Percentiles rank a stretch among this genome's conserved stretches.
These are phyloP conservation scores for Melieria crassipennis DNA, from an alignment of 2,888 invertebrate species.

Conservation along the genomic window DNA sequence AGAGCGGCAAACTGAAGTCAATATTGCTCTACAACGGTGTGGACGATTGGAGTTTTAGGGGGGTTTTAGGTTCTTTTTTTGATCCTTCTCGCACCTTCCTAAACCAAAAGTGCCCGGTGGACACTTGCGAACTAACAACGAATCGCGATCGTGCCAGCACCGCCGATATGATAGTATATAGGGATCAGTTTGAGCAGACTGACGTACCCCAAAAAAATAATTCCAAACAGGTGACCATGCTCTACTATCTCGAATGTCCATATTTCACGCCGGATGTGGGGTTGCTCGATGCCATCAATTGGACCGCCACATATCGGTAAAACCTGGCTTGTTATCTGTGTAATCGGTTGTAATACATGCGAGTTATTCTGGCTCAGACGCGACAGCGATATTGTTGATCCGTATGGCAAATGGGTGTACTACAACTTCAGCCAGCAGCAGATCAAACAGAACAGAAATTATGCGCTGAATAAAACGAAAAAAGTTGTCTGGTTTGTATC, in stretches of 20 bases:
- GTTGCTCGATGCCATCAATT: slow-evolving; percentile 84
- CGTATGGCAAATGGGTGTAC: slow-evolving; percentile 94
- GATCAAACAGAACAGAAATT: slow-evolving; percentile 76
- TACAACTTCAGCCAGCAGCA: slow-evolving; percentile 78
- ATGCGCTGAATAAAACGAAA: slow-evolving; percentile 89
- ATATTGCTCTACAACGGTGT: slow-evolving; percentile 82
- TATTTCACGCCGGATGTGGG: slow-evolving; percentile 90
- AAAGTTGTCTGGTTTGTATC: slow-evolving; percentile 98
- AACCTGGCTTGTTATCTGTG: neutral
- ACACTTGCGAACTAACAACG: slow-evolving; percentile 83
- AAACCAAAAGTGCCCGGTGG: slow-evolving; percentile 84
- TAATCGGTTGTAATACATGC: neutral
- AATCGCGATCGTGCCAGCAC: slow-evolving; percentile 76
- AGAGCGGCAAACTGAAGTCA: slow-evolving; percentile 60
- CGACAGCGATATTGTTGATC: slow-evolving; percentile 95
- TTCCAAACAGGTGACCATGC: slow-evolving; percentile 84
- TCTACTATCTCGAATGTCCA: slow-evolving; percentile 95
- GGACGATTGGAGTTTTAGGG: slow-evolving; percentile 79
- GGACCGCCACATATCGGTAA: slow-evolving; percentile 95
- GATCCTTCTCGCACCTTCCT: slow-evolving; percentile 70
- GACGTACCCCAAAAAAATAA: slow-evolving; percentile 73
- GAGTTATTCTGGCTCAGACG: slow-evolving; percentile 47
- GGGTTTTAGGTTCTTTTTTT: slow-evolving; percentile 63
- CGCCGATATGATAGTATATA: slow-evolving; percentile 89
- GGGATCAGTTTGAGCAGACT: slow-evolving; percentile 82